Percentiles rank a stretch among this genome's conserved stretches.
Evolutionary conservation across 2,797 vertebrate species (phyloP).

Genomic region (Apodemus agrarius): DNA sequence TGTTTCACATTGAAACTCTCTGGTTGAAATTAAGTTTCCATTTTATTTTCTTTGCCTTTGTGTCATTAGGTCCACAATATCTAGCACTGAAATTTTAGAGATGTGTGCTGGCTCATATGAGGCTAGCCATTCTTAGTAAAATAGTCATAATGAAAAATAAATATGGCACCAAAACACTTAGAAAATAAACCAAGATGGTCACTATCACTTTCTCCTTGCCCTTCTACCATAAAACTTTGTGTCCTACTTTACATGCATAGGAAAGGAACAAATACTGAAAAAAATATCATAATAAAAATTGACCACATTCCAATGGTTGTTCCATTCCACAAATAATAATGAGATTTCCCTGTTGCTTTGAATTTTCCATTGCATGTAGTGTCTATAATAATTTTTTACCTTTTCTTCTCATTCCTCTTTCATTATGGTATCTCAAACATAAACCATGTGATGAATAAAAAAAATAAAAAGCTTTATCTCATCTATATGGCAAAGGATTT

Average conservation of each 20-base stretch:
- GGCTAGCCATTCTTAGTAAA: constrained; percentile 74
- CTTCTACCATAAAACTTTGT: background rate
- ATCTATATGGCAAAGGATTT: background rate
- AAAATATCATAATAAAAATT: background rate
- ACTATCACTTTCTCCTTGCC: background rate
- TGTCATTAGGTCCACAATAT: constrained; percentile 68
- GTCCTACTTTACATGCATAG: background rate
- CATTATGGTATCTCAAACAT: background rate
- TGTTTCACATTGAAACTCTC: background rate
- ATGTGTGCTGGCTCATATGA: constrained; percentile 46
- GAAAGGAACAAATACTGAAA: background rate
- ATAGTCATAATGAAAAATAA: constrained; percentile 69
- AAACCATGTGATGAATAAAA: background rate
- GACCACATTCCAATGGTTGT: background rate
- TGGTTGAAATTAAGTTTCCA: constrained; percentile 25
- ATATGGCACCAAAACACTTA: background rate
- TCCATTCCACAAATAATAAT: background rate
- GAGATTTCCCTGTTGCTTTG: background rate
- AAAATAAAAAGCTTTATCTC: background rate
- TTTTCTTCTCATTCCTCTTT: background rate
- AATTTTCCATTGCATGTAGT: background rate
- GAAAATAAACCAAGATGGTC: background rate
- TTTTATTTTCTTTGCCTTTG: constrained; percentile 67
- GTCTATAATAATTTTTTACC: background rate
- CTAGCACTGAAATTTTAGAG: constrained; percentile 73